Conservation (phyloP, 64 coral and sea anemone species). For the Pocillopora damicornis region DNA sequence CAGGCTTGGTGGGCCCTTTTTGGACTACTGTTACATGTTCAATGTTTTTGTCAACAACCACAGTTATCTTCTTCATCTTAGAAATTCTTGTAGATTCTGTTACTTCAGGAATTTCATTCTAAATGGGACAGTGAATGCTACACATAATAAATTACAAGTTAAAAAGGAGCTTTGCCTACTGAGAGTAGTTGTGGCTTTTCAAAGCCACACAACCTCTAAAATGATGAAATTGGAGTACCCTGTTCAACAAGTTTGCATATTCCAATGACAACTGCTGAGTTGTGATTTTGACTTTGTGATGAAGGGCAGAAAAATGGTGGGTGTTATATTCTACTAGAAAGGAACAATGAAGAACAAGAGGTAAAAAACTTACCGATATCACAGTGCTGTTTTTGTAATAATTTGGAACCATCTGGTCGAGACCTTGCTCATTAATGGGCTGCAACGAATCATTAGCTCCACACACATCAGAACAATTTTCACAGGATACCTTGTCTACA, state of each 20-base stretch:
- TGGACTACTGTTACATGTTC: not conserved
- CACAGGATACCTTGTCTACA: not conserved
- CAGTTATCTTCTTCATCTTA: not conserved
- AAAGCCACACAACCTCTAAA: no score
- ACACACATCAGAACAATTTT: not conserved
- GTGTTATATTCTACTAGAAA: not conserved
- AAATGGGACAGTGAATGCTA: no score
- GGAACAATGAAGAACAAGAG: no score
- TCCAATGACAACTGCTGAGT: no score
- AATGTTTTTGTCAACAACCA: not conserved
- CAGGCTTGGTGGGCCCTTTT: not conserved
- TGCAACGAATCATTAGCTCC: not conserved
- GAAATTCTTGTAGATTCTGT: not conserved
- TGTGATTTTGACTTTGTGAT: no score
- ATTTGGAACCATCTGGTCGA: conserved; percentile 38
- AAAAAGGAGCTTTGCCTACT: no score
- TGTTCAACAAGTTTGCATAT: no score
- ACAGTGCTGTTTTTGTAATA: not conserved
- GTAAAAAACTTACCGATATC: conserved; percentile 1
- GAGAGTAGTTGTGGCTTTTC: no score
- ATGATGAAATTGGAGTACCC: no score
- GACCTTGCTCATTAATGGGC: not conserved
- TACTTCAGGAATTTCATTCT: not conserved
- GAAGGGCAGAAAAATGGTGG: no score
- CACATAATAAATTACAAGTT: no score